Evolutionary conservation across 2,113 vertebrate genomes (phyloP).

Genomic region (Lepus europaeus): DNA sequence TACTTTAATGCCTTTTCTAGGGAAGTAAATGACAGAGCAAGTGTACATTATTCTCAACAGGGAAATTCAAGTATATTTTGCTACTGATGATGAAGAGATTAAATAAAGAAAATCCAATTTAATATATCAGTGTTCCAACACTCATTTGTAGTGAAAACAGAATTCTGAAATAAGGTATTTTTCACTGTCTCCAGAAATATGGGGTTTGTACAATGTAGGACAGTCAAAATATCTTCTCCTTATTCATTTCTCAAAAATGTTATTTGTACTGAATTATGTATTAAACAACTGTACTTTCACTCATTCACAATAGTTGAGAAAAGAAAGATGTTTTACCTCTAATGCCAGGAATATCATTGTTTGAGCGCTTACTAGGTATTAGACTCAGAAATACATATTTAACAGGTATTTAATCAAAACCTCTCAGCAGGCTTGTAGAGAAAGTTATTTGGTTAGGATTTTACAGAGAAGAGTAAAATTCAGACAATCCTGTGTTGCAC

Average conservation of each 20-base stretch:
- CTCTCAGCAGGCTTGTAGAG: not conserved
- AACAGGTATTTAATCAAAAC: conserved; percentile 20
- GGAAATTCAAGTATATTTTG: conserved; percentile 73
- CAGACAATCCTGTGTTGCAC: not conserved
- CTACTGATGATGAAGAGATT: conserved; percentile 61
- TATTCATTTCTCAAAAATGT: conserved; percentile 46
- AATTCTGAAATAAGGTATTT: conserved; percentile 67
- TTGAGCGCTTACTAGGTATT: not conserved
- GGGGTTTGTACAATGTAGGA: conserved; percentile 31
- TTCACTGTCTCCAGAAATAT: conserved; percentile 54
- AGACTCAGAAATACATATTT: not conserved
- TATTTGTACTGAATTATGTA: conserved; percentile 48
- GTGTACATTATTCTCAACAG: conserved; percentile 73
- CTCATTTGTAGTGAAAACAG: conserved; percentile 69
- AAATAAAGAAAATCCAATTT: conserved; percentile 78
- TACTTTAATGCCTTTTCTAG: conserved; percentile 73
- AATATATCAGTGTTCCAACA: conserved; percentile 64
- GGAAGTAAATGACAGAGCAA: conserved; percentile 72
- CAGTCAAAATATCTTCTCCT: conserved; percentile 30
- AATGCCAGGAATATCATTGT: not conserved
- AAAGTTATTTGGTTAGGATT: not conserved
- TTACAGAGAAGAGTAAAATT: not conserved
- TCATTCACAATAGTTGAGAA: not conserved
- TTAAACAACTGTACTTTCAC: not conserved
- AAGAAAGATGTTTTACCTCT: not conserved